phyloP scores from a whole-genome alignment of 2,888 invertebrate species.

The Asteroscopus sphinx region DNA sequence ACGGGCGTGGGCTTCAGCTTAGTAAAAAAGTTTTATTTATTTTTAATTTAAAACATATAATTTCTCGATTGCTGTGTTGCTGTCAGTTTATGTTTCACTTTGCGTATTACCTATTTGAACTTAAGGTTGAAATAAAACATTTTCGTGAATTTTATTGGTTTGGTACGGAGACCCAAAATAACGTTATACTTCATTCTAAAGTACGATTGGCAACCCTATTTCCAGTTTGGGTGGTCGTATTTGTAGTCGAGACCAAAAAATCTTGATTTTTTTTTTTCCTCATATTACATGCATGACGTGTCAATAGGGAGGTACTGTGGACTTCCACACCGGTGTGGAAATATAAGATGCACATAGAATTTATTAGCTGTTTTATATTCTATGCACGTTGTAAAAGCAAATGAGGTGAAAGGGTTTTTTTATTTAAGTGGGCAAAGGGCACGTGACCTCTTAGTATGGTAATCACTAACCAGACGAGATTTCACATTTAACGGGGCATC shows the following conservation, averaged over 20 bases:
- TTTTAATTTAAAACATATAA: too few species aligned
- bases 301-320: not conserved
- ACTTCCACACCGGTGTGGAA: conserved; percentile 17
- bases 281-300: not conserved
- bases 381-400: conserved; percentile 9
- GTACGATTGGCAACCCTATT: too few species aligned
- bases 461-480: not conserved
- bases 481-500: too few species aligned
- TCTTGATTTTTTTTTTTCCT: not conserved
- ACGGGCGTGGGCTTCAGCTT: too few species aligned
- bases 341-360: conserved; percentile 17
- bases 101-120: too few species aligned
- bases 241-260: not conserved
- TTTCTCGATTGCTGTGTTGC: too few species aligned
- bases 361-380: conserved; percentile 21
- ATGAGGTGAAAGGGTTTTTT: conserved; percentile 26
- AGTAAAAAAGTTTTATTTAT: too few species aligned
- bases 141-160: too few species aligned
- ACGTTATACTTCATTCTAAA: too few species aligned
- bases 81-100: too few species aligned
- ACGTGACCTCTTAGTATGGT: not conserved
- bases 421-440: conserved; percentile 38
- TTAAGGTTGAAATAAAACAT: too few species aligned
- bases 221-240: conserved; percentile 12
- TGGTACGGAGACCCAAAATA: too few species aligned